Conservation (phyloP, 2,888 invertebrate genomes). For the Trachelus tabidus region DNA sequence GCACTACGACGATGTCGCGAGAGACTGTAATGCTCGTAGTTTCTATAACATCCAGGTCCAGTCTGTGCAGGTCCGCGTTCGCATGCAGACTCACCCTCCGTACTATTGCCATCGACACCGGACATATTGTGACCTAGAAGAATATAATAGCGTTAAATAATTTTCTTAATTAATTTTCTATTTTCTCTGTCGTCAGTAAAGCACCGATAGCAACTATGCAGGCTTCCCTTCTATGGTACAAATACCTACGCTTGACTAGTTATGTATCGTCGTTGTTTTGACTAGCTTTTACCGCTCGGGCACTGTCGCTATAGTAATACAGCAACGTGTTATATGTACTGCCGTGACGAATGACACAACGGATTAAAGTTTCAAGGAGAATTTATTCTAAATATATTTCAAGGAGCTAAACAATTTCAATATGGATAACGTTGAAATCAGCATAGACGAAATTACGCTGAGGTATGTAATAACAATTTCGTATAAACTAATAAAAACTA, state of each 20-base stretch:
- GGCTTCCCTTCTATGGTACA: not conserved
- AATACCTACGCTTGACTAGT: not conserved
- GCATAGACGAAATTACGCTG: not conserved
- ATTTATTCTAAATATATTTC: not conserved
- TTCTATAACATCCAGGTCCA: constrained; percentile 81
- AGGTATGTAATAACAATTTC: too few species aligned
- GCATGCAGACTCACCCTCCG: constrained; percentile 74
- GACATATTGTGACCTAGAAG: constrained; percentile 89
- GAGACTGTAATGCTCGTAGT: constrained; percentile 77
- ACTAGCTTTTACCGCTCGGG: not conserved
- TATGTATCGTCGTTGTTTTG: not conserved
- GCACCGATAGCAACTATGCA: not conserved
- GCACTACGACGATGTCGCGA: constrained; percentile 68
- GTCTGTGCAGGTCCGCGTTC: constrained; percentile 77
- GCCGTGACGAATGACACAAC: not conserved
- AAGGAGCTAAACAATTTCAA: not conserved
- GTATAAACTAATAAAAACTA: not conserved
- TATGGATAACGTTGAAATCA: not conserved
- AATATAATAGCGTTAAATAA: not conserved
- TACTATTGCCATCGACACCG: constrained; percentile 87
- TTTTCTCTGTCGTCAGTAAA: not conserved
- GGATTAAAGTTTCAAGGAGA: not conserved
- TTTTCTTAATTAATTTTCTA: not conserved
- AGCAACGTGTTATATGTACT: not conserved
- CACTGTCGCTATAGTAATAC: not conserved